Base-by-base conservation (phyloP, 2,113 vertebrate species). In the Anarhynchus alexandrinus region DNA sequence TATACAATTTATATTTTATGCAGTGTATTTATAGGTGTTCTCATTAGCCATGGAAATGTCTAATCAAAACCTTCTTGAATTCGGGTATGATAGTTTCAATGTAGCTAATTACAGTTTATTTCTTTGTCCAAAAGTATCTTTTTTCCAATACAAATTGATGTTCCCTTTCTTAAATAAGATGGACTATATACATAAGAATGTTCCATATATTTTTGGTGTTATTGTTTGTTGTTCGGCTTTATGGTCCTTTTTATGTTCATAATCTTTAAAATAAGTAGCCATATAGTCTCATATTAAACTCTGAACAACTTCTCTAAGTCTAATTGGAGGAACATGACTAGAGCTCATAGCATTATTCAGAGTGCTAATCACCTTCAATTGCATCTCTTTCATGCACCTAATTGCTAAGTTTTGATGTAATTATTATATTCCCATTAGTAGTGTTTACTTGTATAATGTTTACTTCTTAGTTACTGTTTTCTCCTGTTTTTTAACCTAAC, bases 61-160 rank as follows among this genome's bases (percentile, higher is more conserved):
- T 82, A 72, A 55, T 86, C 12, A 42, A 89, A 27, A 57, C 54
- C 20, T 69, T 52, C n/a, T n/a, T 52, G 14, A 82, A 61, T 7
- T 67, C 5, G 1, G 8, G 23, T 61, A 18, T 2, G 0, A 17
- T 61, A n/a, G 17, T 84, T 91, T 69, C 32, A 72, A 0, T 45
- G 45, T 61, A 65, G n/a, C 40, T 74, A 78, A 34, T 66, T 66
- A 47, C 2, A 47, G 38, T 34, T 86, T 45, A 19, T 55, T 66
- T 86, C n/a, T 61, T 45, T 86, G 25, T 65, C 21, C 21, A 29
- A 19, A 89, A 82, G 14, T 89, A 34, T 15, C 12, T 54, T 85
- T 42, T 47, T 81, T 43, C 20, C 36, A 47, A 12, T 54, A 57
- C 34, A 82, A 79, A 36, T 17, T 54, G 6, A 19, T 58, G 5